phyloP scores from a whole-genome alignment of 2,113 vertebrate species.

The Silurus glanis region DNA sequence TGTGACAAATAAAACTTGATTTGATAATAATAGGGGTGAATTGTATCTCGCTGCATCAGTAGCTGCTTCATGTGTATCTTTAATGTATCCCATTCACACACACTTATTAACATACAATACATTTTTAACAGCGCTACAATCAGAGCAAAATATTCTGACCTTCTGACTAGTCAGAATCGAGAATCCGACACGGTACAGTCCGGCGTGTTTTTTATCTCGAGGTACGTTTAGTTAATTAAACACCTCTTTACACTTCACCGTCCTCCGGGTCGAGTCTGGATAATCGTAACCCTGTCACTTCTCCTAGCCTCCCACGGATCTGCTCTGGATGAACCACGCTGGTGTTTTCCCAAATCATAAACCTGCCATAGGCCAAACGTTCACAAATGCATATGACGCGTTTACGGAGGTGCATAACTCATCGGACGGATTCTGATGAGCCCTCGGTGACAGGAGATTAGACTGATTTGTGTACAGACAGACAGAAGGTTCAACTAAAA shows the following conservation, averaged over 20 bases:
- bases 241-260: not conserved
- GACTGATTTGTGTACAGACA: not conserved
- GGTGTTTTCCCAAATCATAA: conserved; percentile 40
- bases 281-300: not conserved
- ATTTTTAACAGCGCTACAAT: not conserved
- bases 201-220: not conserved
- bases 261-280: not conserved
- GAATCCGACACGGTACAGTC: not conserved
- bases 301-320: not conserved
- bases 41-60: too few species aligned
- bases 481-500: conserved; percentile 13
- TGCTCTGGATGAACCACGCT: conserved; percentile 27
- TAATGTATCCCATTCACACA: too few species aligned
- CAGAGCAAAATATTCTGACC: not conserved
- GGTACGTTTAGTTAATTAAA: not conserved
- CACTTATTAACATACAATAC: too few species aligned
- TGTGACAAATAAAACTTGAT: too few species aligned
- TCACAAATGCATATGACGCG: not conserved
- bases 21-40: too few species aligned
- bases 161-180: not conserved
- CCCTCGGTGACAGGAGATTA: not conserved
- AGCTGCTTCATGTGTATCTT: too few species aligned
- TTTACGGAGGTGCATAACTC: conserved; percentile 14
- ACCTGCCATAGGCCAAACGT: not conserved
- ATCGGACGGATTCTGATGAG: conserved; percentile 1